Evolutionary conservation across 2,797 vertebrate species (phyloP).

Genomic region (Hylomyscus alleni): DNA sequence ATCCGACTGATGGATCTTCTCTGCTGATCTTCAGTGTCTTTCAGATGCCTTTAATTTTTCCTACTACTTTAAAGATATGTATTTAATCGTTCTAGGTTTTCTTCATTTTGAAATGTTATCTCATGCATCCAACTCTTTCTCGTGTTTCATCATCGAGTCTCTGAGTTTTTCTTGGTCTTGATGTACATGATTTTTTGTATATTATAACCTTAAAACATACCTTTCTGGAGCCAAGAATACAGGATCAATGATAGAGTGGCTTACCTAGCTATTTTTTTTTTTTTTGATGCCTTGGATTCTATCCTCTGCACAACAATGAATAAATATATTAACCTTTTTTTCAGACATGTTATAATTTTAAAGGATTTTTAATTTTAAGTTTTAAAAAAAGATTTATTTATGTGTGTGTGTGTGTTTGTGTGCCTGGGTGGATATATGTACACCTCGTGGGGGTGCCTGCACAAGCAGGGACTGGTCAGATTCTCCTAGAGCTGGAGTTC

Average conservation of each 20-base stretch:
- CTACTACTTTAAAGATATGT: not conserved
- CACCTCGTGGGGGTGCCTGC: not conserved
- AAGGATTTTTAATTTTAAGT: too few species aligned
- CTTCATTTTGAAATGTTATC: constrained; percentile 13
- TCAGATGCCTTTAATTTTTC: not conserved
- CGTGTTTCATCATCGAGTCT: not conserved
- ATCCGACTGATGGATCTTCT: not conserved
- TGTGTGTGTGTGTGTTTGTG: not conserved
- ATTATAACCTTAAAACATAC: not conserved
- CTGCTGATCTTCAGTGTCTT: not conserved
- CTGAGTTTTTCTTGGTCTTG: constrained; percentile 9
- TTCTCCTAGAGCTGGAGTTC: not conserved
- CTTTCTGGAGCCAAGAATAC: not conserved
- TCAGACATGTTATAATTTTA: not conserved
- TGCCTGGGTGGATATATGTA: not conserved
- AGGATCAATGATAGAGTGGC: not conserved
- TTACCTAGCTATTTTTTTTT: not conserved
- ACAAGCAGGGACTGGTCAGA: not conserved
- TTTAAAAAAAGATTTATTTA: not conserved
- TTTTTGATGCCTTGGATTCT: not conserved
- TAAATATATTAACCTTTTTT: not conserved
- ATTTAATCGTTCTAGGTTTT: constrained; percentile 8
- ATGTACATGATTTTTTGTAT: not conserved
- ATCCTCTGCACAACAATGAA: not conserved
- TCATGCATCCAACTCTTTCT: not conserved